phyloP scores from a whole-genome alignment of 2,113 vertebrate species.

The Scomber colias region DNA sequence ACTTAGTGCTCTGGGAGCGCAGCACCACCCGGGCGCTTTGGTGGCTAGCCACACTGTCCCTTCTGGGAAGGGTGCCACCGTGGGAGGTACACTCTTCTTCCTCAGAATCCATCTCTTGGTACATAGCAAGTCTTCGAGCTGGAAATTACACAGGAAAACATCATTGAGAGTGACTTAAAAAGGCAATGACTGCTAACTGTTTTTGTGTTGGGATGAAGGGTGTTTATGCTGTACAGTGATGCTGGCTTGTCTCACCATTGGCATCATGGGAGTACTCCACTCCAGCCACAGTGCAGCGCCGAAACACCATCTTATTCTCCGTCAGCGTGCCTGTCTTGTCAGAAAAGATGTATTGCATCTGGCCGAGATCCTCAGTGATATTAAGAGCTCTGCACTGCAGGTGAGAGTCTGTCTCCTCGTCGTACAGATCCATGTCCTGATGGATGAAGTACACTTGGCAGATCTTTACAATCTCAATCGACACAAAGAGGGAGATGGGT shows the following conservation, averaged over 20 bases:
- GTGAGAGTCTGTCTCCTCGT: conserved; percentile 95
- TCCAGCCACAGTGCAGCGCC: conserved; percentile 95
- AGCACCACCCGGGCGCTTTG: conserved; percentile 88
- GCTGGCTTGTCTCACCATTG: conserved; percentile 87
- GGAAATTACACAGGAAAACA: conserved; percentile 20
- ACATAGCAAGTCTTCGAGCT: conserved; percentile 94
- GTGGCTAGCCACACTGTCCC: conserved; percentile 90
- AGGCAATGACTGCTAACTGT: not conserved
- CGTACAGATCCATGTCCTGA: conserved; percentile 94
- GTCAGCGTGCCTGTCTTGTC: conserved; percentile 99
- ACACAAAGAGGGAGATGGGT: conserved; percentile 97
- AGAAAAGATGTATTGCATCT: conserved; percentile 98
- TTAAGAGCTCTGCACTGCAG: conserved; percentile 97
- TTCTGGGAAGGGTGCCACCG: conserved; percentile 85
- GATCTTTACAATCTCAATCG: conserved; percentile 98
- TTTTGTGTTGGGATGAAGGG: not conserved
- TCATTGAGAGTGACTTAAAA: conserved; percentile 2
- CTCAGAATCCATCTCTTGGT: conserved; percentile 95
- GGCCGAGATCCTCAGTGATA: conserved; percentile 97
- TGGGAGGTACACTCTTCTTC: conserved; percentile 90
- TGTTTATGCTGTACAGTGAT: not conserved
- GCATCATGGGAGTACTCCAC: conserved; percentile 98
- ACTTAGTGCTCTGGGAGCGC: conserved; percentile 92
- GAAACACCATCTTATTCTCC: conserved; percentile 99
- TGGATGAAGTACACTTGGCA: conserved; percentile 98